Conservation (phyloP, 2,113 vertebrate species). For the Eupsittula cactorum region DNA sequence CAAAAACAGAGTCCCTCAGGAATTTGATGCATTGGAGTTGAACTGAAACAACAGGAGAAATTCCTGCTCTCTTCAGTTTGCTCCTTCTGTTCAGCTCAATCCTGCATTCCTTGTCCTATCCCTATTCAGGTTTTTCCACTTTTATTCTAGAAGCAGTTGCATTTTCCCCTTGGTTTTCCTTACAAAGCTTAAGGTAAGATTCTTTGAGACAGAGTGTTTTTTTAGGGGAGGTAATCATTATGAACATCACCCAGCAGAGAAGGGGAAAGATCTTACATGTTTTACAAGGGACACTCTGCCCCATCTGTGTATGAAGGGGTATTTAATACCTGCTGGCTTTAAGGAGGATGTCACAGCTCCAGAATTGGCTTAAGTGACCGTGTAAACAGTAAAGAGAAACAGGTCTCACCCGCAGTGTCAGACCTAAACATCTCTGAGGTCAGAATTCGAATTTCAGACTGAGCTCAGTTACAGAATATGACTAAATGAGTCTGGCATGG, state of each 20-base stretch:
- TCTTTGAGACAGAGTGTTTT: not conserved
- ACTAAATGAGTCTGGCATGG: not conserved
- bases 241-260: not conserved
- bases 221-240: not conserved
- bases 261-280: not conserved
- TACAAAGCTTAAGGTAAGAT: not conserved
- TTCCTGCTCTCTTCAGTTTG: not conserved
- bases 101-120: not conserved
- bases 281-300: not conserved
- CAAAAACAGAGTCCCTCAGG: not conserved
- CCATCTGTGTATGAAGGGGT: not conserved
- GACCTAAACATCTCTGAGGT: not conserved
- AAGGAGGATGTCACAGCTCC: not conserved
- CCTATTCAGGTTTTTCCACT: not conserved
- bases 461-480: not conserved
- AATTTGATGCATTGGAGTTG: not conserved
- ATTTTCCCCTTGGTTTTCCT: not conserved
- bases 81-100: not conserved
- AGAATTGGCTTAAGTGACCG: not conserved
- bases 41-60: not conserved
- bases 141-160: not conserved
- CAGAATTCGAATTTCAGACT: not conserved
- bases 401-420: not conserved
- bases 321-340: not conserved
- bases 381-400: not conserved